Evolutionary conservation across 2,888 invertebrate species (phyloP).

Genomic region (Ophioninae sp.): DNA sequence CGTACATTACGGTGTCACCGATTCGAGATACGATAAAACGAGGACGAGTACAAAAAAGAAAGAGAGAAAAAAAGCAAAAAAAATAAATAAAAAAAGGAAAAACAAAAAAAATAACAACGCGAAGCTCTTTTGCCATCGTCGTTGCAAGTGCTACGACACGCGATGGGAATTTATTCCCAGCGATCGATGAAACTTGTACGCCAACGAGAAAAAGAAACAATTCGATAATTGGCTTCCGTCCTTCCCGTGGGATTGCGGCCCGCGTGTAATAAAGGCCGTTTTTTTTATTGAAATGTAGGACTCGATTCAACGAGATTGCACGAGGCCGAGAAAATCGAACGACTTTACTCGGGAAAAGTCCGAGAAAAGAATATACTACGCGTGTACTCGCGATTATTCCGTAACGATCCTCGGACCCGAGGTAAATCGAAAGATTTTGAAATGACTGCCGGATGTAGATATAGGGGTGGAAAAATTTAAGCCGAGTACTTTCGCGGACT

Average conservation of each 20-base stretch:
- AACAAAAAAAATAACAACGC: slow-evolving; percentile 30
- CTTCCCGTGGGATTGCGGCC: slow-evolving; percentile 9
- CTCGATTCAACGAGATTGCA: slow-evolving; percentile 18
- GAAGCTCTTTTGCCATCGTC: slow-evolving; percentile 17
- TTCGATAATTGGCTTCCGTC: slow-evolving; percentile 45
- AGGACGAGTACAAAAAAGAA: slow-evolving; percentile 32
- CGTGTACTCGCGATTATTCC: slow-evolving; percentile 5
- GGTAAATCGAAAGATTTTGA: neutral
- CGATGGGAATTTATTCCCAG: slow-evolving; percentile 47
- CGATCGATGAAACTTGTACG: slow-evolving; percentile 40
- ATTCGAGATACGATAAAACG: slow-evolving; percentile 35
- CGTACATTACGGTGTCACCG: slow-evolving; percentile 44
- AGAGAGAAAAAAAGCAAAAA: neutral
- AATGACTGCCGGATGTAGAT: slow-evolving; percentile 1
- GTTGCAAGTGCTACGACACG: slow-evolving; percentile 30
- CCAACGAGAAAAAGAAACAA: slow-evolving; percentile 10
- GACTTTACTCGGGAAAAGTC: slow-evolving; percentile 1
- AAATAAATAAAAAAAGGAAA: slow-evolving; percentile 20
- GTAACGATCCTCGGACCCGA: slow-evolving; percentile 18
- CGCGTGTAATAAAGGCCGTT: slow-evolving; percentile 21
- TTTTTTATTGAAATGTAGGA: slow-evolving; percentile 51
- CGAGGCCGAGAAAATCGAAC: slow-evolving; percentile 28
- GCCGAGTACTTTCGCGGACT: slow-evolving; percentile 19
- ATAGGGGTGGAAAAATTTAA: neutral
- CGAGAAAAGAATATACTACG: slow-evolving; percentile 19